These are phyloP conservation scores for Hypothenemus hampei DNA, from an alignment of 1,140 invertebrate species.

Conservation along the genomic window DNA sequence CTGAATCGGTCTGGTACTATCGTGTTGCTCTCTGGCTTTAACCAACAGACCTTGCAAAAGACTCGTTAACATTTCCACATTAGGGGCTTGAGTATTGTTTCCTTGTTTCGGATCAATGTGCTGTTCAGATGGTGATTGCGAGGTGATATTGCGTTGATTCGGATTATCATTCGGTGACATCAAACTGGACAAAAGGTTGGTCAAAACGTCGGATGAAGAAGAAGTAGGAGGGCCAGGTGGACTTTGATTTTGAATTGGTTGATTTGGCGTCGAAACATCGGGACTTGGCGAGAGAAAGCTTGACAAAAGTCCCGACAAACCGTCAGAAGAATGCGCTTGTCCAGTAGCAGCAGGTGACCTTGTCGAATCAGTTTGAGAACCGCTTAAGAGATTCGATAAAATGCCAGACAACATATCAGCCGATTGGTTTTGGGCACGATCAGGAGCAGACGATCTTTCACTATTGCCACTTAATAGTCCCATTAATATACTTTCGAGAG, in stretches of 20 bases:
- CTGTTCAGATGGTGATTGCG: not conserved
- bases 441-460: conserved; percentile 10
- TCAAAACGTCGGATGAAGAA: conserved; percentile 3
- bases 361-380: not conserved
- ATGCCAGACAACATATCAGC: conserved; percentile 22
- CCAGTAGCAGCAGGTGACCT: not conserved
- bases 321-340: not conserved
- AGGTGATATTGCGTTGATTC: not conserved
- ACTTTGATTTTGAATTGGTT: conserved; percentile 12
- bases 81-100: not conserved
- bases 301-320: conserved; percentile 20
- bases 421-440: not conserved
- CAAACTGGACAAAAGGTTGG: conserved; percentile 10
- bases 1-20: conserved; percentile 27
- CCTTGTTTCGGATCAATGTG: not conserved
- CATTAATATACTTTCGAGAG: conserved; percentile 10
- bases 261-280: too few relatives aligned
- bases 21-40: conserved; percentile 12
- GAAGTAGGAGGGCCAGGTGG: not conserved
- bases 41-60: conserved; percentile 14
- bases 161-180: conserved; percentile 13
- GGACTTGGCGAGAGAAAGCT: conserved; percentile 1
- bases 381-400: conserved; percentile 17
- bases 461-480: conserved; percentile 9
- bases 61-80: conserved; percentile 6